Base-by-base conservation (phyloP, 2,888 invertebrate genomes). In the Globia sparganii region DNA sequence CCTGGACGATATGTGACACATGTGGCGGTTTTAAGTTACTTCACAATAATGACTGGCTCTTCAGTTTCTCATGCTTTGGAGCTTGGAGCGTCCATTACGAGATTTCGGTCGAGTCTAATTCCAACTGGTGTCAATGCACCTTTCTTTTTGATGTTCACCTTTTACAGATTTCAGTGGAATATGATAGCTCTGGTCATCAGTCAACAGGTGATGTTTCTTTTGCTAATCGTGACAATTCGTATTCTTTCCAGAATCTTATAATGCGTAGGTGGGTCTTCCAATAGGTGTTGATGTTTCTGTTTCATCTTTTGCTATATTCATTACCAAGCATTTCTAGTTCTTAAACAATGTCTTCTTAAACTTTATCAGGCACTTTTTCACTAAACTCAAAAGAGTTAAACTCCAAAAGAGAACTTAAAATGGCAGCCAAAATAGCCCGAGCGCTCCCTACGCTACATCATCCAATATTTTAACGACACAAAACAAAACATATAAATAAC, bases 1-100 rank as follows among this genome's bases (percentile, higher is more conserved):
- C 96, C 94, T 96, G 96, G 94, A 93, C 95, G 96, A 96, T 96
- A 96, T 96, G 95, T 93, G 95, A 95, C 96, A 96, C 96, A 96
- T 96, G 96, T 96, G 96, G 91, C 90, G 95, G 96, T 96, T 94
- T 96, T 93, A 90, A 93, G 95, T 96, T 96, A 95, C 96, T 94
- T 89, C 87, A 93, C 94, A 94, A 95, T 95, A 96, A 96, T 95
- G 95, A 95, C 93, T 95, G 93, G 91, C 92, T 94, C 94, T 95
- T 95, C 93, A 95, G 94, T 92, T 94, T 94, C 95, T 94, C 95
- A 94, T 94, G 93, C 93, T 91, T 92, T 89, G 84, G 88, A 91
- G 69, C 91, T 92, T 89, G 84, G 88, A 91, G 83, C 91, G 90
- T 92, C 92, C 94, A 93, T 94, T 93, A 93, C 91, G 91, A 93